Evolutionary conservation across 2,888 invertebrate genomes (phyloP).

Genomic region (Nymphalis c-album): DNA sequence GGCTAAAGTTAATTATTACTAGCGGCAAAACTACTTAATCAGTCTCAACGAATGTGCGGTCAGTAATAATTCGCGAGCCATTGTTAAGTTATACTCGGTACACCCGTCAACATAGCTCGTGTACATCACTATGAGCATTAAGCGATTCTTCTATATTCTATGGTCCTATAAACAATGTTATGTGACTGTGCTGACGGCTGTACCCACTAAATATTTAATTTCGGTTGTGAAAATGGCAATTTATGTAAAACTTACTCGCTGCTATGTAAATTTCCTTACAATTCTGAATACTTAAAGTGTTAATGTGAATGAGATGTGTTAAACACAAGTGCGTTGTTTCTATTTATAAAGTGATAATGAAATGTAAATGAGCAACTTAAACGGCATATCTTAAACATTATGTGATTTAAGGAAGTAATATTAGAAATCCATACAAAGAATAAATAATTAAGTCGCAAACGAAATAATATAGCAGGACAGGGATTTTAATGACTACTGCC

Average conservation of each 20-base stretch:
- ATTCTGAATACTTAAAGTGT: constrained; percentile 67
- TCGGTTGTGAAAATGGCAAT: constrained; percentile 82
- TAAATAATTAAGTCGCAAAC: constrained; percentile 28
- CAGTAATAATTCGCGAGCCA: constrained; percentile 61
- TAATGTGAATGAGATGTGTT: constrained; percentile 72
- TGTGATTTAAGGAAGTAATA: constrained; percentile 42
- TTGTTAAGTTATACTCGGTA: constrained; percentile 65
- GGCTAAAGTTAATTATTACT: constrained; percentile 59
- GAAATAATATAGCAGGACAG: constrained; percentile 27
- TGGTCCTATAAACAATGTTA: constrained; percentile 25
- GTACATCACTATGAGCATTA: constrained; percentile 18
- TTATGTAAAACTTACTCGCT: constrained; percentile 75
- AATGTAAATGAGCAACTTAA: constrained; percentile 51
- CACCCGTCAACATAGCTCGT: constrained; percentile 36
- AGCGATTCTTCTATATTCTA: constrained; percentile 19
- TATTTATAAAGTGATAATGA: constrained; percentile 65
- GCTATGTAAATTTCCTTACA: constrained; percentile 70
- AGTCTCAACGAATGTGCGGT: constrained; percentile 41
- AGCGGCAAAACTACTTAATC: constrained; percentile 42
- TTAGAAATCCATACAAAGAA: constrained; percentile 37
- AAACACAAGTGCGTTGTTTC: constrained; percentile 73
- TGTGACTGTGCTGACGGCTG: constrained; percentile 40
- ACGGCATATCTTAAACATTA: constrained; percentile 62
- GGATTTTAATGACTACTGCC: constrained; percentile 29
- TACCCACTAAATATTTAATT: constrained; percentile 78